phyloP scores from a whole-genome alignment of 1,140 invertebrate species.

The Pseudachorutes palmiensis region DNA sequence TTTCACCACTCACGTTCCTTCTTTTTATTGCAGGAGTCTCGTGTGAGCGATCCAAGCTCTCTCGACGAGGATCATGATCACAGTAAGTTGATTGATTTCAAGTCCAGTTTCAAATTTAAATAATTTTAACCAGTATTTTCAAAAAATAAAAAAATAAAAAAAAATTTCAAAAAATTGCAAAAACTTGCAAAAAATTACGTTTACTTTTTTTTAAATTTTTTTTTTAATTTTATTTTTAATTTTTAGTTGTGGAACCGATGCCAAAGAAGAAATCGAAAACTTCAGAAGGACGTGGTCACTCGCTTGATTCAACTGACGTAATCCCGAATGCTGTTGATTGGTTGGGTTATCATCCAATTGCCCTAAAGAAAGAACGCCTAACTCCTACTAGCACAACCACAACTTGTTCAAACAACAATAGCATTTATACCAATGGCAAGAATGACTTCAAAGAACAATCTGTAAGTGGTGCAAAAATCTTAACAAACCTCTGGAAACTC shows the following conservation, averaged over 20 bases:
- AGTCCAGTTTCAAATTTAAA: no score
- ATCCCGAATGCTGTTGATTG: constrained; percentile 29
- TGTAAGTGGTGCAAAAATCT: no score
- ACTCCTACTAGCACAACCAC: constrained; percentile 5
- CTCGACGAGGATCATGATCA: constrained; percentile 17
- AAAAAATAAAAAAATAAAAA: no score
- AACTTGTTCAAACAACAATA: constrained; percentile 34
- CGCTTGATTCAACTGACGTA: neutral
- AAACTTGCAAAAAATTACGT: no score
- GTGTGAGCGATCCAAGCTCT: constrained; percentile 18
- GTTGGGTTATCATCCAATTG: constrained; percentile 37
- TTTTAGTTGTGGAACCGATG: constrained; percentile 1
- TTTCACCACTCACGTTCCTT: neutral
- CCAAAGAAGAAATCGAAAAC: constrained; percentile 1
- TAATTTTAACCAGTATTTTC: no score
- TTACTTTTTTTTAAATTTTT: neutral
- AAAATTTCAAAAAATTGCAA: no score
- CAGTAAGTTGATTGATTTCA: constrained; percentile 3
- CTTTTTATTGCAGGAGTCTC: constrained; percentile 27
- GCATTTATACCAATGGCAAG: constrained; percentile 37
- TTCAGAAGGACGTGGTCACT: neutral
- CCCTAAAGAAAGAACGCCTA: constrained; percentile 28
- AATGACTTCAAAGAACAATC: constrained; percentile 38
- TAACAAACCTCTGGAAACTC: no score
- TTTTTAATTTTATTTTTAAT: neutral